phyloP scores from a whole-genome alignment of 2,113 vertebrate species.

The Chinchilla lanigera region DNA sequence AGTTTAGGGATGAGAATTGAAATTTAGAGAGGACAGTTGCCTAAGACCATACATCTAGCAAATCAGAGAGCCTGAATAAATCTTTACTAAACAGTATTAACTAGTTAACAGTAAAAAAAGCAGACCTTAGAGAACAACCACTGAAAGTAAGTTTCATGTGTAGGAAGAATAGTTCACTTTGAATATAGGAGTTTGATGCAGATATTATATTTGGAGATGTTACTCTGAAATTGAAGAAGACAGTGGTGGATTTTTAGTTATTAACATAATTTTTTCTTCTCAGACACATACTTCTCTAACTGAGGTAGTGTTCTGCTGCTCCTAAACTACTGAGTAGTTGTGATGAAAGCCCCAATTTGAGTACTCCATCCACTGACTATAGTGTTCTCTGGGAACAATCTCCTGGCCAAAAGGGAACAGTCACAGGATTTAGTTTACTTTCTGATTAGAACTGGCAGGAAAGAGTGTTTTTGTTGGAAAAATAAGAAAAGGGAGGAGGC shows the following conservation, averaged over 20 bases:
- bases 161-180: background rate
- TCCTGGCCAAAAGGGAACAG: background rate
- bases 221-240: background rate
- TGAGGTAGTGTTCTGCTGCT: background rate
- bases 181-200: background rate
- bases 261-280: background rate
- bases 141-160: background rate
- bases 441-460: background rate
- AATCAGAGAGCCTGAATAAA: background rate
- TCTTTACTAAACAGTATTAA: background rate
- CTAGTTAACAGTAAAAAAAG: background rate
- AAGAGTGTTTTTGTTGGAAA: background rate
- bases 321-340: background rate
- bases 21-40: background rate
- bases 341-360: background rate
- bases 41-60: background rate
- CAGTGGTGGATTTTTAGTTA: background rate
- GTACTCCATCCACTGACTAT: accelerated
- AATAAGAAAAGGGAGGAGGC: background rate
- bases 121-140: background rate
- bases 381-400: background rate
- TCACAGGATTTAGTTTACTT: background rate
- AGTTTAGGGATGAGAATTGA: background rate
- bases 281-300: background rate
- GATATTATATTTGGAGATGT: background rate